These are phyloP conservation scores for Hemiprocne comata DNA, from an alignment of 2,113 vertebrate species.

Conservation along the genomic window DNA sequence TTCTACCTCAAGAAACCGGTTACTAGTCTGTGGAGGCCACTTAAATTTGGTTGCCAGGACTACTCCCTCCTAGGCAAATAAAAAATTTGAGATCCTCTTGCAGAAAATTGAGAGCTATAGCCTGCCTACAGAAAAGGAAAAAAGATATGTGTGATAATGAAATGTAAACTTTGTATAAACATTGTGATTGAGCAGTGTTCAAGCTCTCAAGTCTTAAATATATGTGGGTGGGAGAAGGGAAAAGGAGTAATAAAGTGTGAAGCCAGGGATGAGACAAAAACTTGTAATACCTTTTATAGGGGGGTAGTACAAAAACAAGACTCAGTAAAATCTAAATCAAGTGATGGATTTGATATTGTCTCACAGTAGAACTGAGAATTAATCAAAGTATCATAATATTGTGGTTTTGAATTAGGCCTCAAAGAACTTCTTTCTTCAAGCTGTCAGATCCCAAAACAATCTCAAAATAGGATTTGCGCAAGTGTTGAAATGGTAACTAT, in stretches of 20 bases:
- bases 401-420: background rate
- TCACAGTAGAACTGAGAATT: background rate
- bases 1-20: background rate
- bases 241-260: background rate
- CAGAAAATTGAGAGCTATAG: background rate
- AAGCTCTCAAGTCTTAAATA: background rate
- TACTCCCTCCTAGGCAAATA: background rate
- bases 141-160: background rate
- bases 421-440: background rate
- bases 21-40: background rate
- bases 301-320: background rate
- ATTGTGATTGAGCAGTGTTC: background rate
- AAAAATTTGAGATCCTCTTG: background rate
- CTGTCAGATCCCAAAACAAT: background rate
- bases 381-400: background rate
- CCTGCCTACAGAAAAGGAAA: background rate
- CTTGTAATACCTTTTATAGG: background rate
- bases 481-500: background rate
- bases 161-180: background rate
- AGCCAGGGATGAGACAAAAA: background rate
- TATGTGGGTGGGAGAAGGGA: background rate
- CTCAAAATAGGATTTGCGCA: background rate
- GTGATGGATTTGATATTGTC: background rate
- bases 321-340: background rate
- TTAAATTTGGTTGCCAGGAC: slow-evolving; percentile 44